Conservation (phyloP, 2,888 invertebrate species). For the Dromius quadrimaculatus region DNA sequence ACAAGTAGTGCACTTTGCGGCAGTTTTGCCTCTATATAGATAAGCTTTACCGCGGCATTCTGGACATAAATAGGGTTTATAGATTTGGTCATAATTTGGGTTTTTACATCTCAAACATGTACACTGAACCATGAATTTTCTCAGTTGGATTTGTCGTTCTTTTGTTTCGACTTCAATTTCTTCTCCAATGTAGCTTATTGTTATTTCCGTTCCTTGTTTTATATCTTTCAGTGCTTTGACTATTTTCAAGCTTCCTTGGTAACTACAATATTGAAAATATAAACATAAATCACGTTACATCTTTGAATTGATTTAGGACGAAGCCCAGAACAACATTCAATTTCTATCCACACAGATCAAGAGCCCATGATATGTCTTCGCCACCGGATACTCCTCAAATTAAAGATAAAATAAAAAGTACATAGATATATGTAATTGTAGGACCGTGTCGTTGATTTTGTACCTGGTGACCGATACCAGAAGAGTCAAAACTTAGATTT, state of each 20-base stretch:
- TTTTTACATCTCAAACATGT: background rate
- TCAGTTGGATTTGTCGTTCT: background rate
- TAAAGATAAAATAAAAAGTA: too few species aligned
- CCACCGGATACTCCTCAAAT: too few species aligned
- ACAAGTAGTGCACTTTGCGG: constrained; percentile 1
- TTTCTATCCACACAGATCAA: too few species aligned
- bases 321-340: too few species aligned
- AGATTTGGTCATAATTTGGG: background rate
- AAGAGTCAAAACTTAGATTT: too few species aligned
- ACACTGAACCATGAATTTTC: background rate
- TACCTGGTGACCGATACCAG: too few species aligned
- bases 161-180: background rate
- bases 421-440: too few species aligned
- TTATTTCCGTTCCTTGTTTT: constrained; percentile 22
- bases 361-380: too few species aligned
- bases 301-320: too few species aligned
- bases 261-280: background rate
- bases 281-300: background rate
- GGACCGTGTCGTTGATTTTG: too few species aligned
- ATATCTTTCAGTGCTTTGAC: constrained; percentile 11
- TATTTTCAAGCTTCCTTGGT: constrained; percentile 15
- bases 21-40: background rate
- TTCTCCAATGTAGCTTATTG: constrained; percentile 2
- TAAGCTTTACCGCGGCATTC: constrained; percentile 13
- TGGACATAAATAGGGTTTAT: background rate